phyloP scores from a whole-genome alignment of 2,797 vertebrate genomes.

The Propithecus deckenii region DNA sequence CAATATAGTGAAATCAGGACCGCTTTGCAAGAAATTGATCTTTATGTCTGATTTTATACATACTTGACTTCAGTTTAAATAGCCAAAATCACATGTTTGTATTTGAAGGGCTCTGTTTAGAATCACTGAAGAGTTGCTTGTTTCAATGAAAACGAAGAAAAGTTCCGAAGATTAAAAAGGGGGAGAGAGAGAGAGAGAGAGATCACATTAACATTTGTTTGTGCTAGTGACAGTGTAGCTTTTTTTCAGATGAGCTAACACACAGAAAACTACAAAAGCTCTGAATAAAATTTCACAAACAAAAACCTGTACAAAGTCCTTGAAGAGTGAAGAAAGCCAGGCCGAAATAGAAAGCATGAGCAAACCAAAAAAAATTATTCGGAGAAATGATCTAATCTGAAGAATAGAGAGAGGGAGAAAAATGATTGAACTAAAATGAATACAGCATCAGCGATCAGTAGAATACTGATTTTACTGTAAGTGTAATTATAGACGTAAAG shows the following conservation, averaged over 20 bases:
- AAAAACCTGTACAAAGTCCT: neutral
- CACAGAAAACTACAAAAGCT: neutral
- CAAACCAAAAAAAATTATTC: neutral
- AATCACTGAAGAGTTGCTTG: neutral
- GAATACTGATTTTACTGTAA: neutral
- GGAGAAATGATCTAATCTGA: neutral
- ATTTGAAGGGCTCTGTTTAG: neutral
- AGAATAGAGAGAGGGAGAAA: neutral
- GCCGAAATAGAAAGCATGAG: neutral
- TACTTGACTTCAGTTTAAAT: neutral
- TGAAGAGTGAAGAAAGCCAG: neutral
- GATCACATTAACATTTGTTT: neutral
- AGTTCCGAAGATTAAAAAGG: neutral
- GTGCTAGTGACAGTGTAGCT: neutral
- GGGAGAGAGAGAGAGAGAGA: neutral
- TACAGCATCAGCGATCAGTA: neutral
- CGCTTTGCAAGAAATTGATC: neutral
- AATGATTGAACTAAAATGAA: neutral
- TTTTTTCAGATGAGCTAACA: neutral
- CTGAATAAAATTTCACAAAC: neutral
- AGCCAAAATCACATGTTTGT: neutral
- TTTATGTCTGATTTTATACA: neutral
- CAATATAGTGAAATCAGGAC: neutral
- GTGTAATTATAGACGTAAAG: neutral
- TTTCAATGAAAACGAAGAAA: neutral